Conservation (phyloP, 2,113 vertebrate species). For the Gulo gulo region DNA sequence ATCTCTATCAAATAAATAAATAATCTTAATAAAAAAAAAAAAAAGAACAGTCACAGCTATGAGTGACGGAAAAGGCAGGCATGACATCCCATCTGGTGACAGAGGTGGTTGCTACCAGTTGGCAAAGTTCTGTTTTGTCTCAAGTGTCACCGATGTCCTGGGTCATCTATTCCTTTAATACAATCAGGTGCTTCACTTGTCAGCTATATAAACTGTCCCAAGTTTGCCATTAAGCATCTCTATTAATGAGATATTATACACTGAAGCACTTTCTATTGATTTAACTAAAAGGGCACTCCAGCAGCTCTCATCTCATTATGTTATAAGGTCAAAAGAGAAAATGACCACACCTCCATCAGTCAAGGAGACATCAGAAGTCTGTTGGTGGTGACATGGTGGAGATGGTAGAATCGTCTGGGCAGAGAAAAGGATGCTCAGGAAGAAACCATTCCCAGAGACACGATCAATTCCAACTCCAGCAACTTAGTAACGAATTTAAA, state of each 20-base stretch:
- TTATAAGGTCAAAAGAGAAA: conserved; percentile 47
- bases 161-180: neutral
- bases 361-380: conserved; percentile 45
- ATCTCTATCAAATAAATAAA: no score
- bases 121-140: neutral
- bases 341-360: conserved; percentile 25
- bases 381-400: neutral
- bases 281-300: conserved; percentile 53
- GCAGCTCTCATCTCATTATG: conserved; percentile 45
- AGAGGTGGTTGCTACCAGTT: accelerated
- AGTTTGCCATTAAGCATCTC: conserved; percentile 41
- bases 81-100: no score
- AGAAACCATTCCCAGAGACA: neutral
- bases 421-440: neutral
- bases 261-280: conserved; percentile 58
- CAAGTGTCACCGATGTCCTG: neutral
- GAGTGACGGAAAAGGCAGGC: neutral
- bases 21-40: no score
- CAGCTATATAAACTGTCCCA: conserved; percentile 33
- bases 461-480: neutral
- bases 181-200: neutral
- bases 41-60: neutral
- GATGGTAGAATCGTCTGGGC: accelerated
- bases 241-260: conserved; percentile 53
- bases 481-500: neutral